Evolutionary conservation across 2,888 invertebrate genomes (phyloP).

Genomic region (Aphidoletes aphidimyza): DNA sequence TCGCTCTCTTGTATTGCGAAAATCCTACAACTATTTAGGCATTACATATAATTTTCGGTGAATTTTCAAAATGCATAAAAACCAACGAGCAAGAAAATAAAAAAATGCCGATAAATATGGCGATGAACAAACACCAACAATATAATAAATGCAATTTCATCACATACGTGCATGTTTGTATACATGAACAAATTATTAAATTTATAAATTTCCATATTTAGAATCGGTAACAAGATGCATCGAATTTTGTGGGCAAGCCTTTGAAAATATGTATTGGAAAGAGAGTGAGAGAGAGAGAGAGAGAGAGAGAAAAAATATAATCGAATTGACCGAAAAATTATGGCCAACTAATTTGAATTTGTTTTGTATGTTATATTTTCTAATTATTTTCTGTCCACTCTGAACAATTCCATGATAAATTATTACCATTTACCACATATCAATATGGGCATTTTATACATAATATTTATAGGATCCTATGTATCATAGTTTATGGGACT

Average conservation of each 20-base stretch:
- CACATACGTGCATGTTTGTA: background rate
- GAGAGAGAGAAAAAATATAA: background rate
- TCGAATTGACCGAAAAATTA: background rate
- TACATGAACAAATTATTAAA: constrained; percentile 7
- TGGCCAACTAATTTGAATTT: constrained; percentile 32
- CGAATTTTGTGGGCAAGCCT: background rate
- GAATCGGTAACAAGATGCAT: constrained; percentile 27
- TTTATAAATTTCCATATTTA: constrained; percentile 42
- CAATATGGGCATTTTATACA: too few species aligned
- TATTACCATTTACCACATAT: too few species aligned
- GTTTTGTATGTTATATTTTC: constrained; percentile 10
- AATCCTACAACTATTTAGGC: background rate
- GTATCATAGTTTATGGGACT: too few species aligned
- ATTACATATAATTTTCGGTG: background rate
- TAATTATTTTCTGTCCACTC: constrained; percentile 20
- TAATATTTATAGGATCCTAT: too few species aligned
- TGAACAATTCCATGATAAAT: constrained; percentile 17
- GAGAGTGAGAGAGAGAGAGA: too few species aligned
- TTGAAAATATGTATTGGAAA: background rate
- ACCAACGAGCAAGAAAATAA: too few species aligned
- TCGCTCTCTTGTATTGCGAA: too few species aligned
- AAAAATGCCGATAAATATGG: too few species aligned
- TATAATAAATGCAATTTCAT: too few species aligned
- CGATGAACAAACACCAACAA: too few species aligned
- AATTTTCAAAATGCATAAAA: background rate